Evolutionary conservation across 2,113 vertebrate genomes (phyloP).

Genomic region (Notarius lentiginosus): DNA sequence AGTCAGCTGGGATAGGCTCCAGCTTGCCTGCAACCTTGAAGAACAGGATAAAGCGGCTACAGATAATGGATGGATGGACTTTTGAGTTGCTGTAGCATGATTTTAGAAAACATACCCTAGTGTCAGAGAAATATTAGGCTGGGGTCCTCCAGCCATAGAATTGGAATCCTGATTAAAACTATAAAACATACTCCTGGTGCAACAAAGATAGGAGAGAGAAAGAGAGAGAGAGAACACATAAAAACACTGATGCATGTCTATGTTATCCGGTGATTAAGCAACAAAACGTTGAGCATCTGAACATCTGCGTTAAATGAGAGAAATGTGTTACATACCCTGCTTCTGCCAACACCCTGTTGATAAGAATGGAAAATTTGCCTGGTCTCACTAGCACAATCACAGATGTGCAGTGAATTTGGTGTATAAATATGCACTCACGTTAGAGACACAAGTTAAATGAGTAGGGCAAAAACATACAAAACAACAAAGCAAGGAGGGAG

Average conservation of each 20-base stretch:
- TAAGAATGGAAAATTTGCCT: not conserved
- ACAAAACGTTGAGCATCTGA: not conserved
- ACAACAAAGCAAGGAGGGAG: not conserved
- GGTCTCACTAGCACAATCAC: not conserved
- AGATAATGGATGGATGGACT: no score
- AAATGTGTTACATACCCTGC: not conserved
- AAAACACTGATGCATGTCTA: not conserved
- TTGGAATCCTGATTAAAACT: slow-evolving; percentile 27
- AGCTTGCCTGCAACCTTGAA: no score
- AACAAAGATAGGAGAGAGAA: not conserved
- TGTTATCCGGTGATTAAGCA: not conserved
- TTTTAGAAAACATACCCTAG: slow-evolving; percentile 1
- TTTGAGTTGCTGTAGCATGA: not conserved
- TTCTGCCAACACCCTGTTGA: slow-evolving; percentile 12
- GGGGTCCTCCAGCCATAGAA: slow-evolving; percentile 26
- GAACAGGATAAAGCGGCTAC: no score
- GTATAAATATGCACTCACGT: slow-evolving; percentile 26
- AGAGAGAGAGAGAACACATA: not conserved
- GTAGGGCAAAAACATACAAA: not conserved
- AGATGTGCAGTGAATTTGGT: slow-evolving; percentile 20
- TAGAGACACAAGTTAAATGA: slow-evolving; percentile 16
- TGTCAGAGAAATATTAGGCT: slow-evolving; percentile 3
- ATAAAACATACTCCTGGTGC: slow-evolving; percentile 28
- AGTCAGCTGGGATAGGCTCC: no score
- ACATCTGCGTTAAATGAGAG: not conserved